Evolutionary conservation across 2,797 vertebrate species (phyloP).

Genomic region (Phyllotis vaccarum): DNA sequence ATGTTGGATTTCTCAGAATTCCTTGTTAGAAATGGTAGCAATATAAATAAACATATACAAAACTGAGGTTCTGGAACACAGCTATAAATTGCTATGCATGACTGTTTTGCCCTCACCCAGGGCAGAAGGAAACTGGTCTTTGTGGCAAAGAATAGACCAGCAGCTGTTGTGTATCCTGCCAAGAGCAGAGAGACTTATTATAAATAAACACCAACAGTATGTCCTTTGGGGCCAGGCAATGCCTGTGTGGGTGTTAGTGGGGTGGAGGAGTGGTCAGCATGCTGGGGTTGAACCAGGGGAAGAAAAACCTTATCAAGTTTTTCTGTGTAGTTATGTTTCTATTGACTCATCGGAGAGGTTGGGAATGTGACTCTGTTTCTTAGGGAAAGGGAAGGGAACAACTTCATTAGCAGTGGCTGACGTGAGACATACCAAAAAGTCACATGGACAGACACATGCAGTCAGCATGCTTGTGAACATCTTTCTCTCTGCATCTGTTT

Average conservation of each 20-base stretch:
- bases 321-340: constrained; percentile 71
- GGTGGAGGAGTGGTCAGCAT: neutral
- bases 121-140: constrained; percentile 78
- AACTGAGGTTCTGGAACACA: constrained; percentile 74
- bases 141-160: constrained; percentile 80
- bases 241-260: constrained; percentile 14
- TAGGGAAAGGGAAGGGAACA: too few species aligned
- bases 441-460: neutral
- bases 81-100: constrained; percentile 68
- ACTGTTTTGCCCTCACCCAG: constrained; percentile 70
- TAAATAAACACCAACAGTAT: constrained; percentile 76
- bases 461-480: constrained; percentile 35
- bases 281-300: constrained; percentile 65
- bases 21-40: constrained; percentile 71
- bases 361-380: constrained; percentile 70
- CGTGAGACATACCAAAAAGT: constrained; percentile 36
- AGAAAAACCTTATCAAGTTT: constrained; percentile 51
- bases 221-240: constrained; percentile 69
- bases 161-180: constrained; percentile 81
- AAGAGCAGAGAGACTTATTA: constrained; percentile 78
- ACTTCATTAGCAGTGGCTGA: constrained; percentile 50
- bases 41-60: constrained; percentile 82
- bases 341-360: constrained; percentile 71
- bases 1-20: constrained; percentile 66
- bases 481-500: constrained; percentile 67